phyloP scores from a whole-genome alignment of 2,113 vertebrate species.

The Cottus gobio region DNA sequence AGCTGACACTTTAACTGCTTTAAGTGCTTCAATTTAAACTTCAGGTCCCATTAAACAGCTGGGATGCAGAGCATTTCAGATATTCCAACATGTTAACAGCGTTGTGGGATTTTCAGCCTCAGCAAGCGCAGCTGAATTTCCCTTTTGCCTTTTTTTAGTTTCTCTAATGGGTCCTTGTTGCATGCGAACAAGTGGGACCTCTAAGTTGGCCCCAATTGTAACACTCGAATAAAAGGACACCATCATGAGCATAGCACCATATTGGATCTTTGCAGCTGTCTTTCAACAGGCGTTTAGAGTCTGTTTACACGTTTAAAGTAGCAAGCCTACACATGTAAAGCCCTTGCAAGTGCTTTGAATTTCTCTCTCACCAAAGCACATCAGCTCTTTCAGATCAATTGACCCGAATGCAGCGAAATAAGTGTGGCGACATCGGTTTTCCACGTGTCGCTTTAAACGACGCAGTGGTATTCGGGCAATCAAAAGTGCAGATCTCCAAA shows the following conservation, averaged over 20 bases:
- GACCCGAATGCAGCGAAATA: constrained; percentile 8
- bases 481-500: constrained; percentile 17
- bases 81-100: neutral
- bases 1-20: neutral
- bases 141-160: constrained; percentile 8
- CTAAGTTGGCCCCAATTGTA: constrained; percentile 16
- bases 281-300: constrained; percentile 1
- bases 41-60: constrained; percentile 1
- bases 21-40: neutral
- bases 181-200: constrained; percentile 22
- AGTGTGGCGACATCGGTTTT: neutral
- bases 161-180: constrained; percentile 4
- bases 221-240: constrained; percentile 19
- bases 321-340: neutral
- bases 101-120: neutral
- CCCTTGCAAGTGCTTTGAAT: constrained; percentile 9
- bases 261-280: constrained; percentile 13
- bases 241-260: neutral
- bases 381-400: constrained; percentile 20
- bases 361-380: neutral
- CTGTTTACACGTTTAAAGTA: constrained; percentile 7
- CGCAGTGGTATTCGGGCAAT: constrained; percentile 36
- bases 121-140: neutral
- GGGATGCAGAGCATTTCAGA: neutral
- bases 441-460: constrained; percentile 24